Percentiles rank a stretch among this genome's conserved stretches.
Conservation (phyloP, 1,140 invertebrate species). For the Acromyrmex charruanus region DNA sequence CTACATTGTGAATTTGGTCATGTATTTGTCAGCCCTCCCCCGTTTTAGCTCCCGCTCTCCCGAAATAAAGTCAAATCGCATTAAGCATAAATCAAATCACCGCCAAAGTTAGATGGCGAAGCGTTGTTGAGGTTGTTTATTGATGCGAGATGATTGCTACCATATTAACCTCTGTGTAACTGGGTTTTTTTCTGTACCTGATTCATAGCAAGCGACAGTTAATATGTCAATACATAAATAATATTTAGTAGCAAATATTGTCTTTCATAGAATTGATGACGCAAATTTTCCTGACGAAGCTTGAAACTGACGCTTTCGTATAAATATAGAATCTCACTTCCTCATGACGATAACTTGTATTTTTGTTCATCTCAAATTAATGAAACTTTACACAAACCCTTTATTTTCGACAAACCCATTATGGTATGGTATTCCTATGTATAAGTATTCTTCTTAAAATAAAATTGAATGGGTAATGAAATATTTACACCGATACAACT, state of each 20-base stretch:
- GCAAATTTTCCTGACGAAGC: constrained; percentile 23
- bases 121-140: background rate
- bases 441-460: constrained; percentile 9
- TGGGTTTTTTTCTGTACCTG: background rate
- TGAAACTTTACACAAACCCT: background rate
- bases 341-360: background rate
- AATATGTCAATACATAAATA: background rate
- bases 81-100: background rate
- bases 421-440: background rate
- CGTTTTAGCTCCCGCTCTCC: constrained; percentile 7
- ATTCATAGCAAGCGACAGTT: background rate
- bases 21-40: background rate
- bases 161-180: background rate
- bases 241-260: background rate
- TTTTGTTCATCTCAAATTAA: background rate
- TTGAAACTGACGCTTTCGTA: background rate
- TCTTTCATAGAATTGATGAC: background rate
- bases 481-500: constrained; percentile 6
- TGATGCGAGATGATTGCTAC: background rate
- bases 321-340: background rate
- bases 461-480: background rate
- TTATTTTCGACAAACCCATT: background rate
- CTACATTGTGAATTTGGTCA: constrained; percentile 29
- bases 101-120: background rate
- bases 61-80: constrained; percentile 30